Percentiles rank a stretch among this genome's conserved stretches.
Conservation (phyloP, 2,797 vertebrate genomes). For the Agapornis canus region DNA sequence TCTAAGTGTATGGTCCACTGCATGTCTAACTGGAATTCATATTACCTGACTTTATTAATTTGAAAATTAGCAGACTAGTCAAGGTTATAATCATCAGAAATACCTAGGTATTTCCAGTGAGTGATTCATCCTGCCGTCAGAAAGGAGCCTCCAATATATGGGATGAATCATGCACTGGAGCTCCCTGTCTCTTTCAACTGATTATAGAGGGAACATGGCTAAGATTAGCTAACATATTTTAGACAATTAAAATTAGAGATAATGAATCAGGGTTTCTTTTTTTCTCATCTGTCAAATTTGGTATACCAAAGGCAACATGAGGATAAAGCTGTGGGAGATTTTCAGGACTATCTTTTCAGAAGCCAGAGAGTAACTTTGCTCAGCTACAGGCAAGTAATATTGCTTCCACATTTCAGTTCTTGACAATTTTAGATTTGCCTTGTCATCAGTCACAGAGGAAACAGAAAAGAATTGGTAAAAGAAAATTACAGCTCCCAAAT, state of each 20-base stretch:
- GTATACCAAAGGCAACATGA: neutral
- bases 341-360: neutral
- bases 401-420: constrained; percentile 3
- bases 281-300: neutral
- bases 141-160: neutral
- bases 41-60: neutral
- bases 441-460: neutral
- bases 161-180: neutral
- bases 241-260: neutral
- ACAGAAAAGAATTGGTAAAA: neutral
- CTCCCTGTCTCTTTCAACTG: neutral
- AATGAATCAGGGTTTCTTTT: neutral
- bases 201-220: neutral
- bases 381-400: neutral
- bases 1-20: neutral
- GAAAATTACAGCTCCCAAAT: neutral
- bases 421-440: neutral
- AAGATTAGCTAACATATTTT: neutral
- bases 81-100: neutral
- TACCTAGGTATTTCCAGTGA: neutral
- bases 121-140: constrained; percentile 27
- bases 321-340: neutral
- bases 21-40: neutral
- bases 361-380: neutral
- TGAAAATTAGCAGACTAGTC: neutral